These are phyloP conservation scores for Rhinella marina DNA, from an alignment of 2,797 vertebrate species.

Conservation along the genomic window DNA sequence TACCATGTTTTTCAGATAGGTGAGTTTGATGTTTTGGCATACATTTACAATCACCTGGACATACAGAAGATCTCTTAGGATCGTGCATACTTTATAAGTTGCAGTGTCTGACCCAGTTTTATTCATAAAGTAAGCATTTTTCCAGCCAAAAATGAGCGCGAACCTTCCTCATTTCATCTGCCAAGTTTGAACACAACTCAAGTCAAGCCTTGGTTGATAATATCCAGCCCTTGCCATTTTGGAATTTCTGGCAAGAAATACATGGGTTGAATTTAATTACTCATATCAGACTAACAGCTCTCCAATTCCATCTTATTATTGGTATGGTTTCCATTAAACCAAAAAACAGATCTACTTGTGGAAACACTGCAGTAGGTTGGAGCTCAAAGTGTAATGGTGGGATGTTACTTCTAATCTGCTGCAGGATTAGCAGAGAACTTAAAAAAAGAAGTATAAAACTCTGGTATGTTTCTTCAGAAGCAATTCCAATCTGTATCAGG, in stretches of 20 bases:
- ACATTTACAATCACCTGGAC: background rate
- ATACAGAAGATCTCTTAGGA: background rate
- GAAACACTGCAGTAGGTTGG: background rate
- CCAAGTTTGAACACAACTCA: conserved; percentile 29
- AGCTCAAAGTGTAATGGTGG: background rate
- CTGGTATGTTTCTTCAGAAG: background rate
- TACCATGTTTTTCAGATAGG: background rate
- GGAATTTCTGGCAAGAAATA: background rate
- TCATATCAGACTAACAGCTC: background rate
- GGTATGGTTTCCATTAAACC: background rate
- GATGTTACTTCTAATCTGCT: background rate
- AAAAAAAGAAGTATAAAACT: background rate
- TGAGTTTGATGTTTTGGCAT: background rate
- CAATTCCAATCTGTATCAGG: no score
- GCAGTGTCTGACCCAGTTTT: conserved; percentile 9
- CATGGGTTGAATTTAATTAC: background rate
- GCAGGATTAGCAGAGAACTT: background rate
- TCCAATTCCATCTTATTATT: background rate
- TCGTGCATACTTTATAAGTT: conserved; percentile 6
- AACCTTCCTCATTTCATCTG: background rate
- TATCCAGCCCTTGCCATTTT: background rate
- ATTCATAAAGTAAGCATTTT: conserved; percentile 22
- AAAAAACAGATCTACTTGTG: background rate
- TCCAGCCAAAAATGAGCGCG: conserved; percentile 13
- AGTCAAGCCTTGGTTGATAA: conserved; percentile 27